Evolutionary conservation across 2,797 vertebrate genomes (phyloP), one percentile per base, ranked within the genome.

Genomic region (Gymnothorax reevesii): DNA sequence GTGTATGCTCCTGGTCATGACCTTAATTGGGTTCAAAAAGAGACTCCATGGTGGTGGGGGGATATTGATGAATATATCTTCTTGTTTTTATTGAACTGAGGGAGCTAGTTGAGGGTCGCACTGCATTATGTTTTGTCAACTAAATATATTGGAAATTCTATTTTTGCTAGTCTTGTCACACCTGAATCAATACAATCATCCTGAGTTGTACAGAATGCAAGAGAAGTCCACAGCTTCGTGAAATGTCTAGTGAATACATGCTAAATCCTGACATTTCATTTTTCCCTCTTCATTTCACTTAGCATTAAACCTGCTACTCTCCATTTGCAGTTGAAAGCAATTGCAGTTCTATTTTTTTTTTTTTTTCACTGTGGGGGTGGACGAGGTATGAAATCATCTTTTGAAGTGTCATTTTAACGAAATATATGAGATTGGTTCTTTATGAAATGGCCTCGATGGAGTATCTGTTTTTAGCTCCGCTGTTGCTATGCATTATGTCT

Each of bases 401-500:
- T 66, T 87, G 27, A 84, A 88, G 85, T 64, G 82, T 73, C 77
- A 71, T 84, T 86, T 55, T 57, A 73, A 64, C 82, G 52, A 57
- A 83, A 64, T 55, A 86, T 60, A 87, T 86, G 59, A 84, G 82
- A 85, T 87, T 71, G 82, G 80, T 86, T 83, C 75, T 82, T 85
- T 83, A 69, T 85, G 87, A 87, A 85, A 82, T 82, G 84, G 75
- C 64, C 77, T 82, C 49, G 85, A 85, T 87, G 71, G 57, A 82
- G 69, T 86, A 84, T 85, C 66, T 54, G 52, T 42, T 83, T 87
- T 88, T 85, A 85, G 64, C 57, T 69, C 22, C 79, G 57, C 86
- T 88, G 91, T 90, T 91, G 89, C 88, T 88, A 89, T 88, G 89
- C 86, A 75, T 89, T 82, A 69, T 84, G 27, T 79, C 87, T 66